Conservation (phyloP, 2,888 invertebrate species). For the Thereva unica region DNA sequence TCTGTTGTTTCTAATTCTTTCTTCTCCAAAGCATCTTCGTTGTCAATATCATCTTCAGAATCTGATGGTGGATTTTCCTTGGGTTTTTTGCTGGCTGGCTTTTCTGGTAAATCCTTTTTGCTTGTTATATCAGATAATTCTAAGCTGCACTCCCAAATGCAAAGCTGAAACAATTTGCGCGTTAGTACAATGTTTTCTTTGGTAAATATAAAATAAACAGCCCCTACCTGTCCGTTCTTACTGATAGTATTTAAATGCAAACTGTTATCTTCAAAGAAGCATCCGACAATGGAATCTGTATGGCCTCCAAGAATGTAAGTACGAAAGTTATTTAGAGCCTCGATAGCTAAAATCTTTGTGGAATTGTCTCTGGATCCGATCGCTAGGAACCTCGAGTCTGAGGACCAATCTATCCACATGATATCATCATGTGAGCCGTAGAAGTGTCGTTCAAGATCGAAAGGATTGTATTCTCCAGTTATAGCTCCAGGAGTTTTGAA, state of each 20-base stretch:
- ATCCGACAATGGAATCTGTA: slow-evolving; percentile 79
- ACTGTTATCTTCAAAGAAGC: slow-evolving; percentile 85
- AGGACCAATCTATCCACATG: slow-evolving; percentile 89
- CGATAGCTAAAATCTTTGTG: slow-evolving; percentile 79
- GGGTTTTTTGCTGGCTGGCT: slow-evolving; percentile 29
- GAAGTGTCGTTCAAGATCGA: slow-evolving; percentile 81
- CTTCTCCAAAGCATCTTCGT: slow-evolving; percentile 44
- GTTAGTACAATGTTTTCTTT: background rate
- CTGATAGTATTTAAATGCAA: slow-evolving; percentile 84
- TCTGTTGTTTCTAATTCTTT: slow-evolving; percentile 34
- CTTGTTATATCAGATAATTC: slow-evolving; percentile 67
- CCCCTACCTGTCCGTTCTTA: slow-evolving; percentile 74
- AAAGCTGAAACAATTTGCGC: slow-evolving; percentile 44
- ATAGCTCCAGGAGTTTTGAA: slow-evolving; percentile 83
- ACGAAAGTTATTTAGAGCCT: slow-evolving; percentile 74
- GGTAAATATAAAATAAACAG: background rate
- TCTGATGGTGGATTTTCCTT: slow-evolving; percentile 51
- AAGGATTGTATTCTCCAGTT: slow-evolving; percentile 84
- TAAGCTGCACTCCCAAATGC: slow-evolving; percentile 82
- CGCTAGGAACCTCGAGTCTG: slow-evolving; percentile 86
- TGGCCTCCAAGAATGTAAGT: slow-evolving; percentile 81
- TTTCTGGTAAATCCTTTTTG: slow-evolving; percentile 1
- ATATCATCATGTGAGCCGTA: slow-evolving; percentile 82
- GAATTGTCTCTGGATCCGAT: slow-evolving; percentile 89
- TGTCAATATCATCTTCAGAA: slow-evolving; percentile 68